These are phyloP conservation scores for Chromis chromis DNA, from an alignment of 2,797 vertebrate species.

Conservation along the genomic window DNA sequence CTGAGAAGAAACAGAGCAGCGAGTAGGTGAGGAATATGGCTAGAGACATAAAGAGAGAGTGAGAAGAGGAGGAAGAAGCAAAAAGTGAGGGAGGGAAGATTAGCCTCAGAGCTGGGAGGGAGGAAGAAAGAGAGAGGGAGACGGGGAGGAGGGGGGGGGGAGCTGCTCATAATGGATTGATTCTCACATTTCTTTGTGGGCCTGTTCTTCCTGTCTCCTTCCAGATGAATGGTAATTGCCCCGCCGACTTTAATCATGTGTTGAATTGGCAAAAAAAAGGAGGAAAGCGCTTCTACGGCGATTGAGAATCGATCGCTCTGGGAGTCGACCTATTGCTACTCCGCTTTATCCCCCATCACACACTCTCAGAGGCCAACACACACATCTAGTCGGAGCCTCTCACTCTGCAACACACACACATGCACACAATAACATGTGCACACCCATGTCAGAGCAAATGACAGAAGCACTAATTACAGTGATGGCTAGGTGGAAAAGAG, in stretches of 20 bases:
- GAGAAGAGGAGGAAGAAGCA: constrained; percentile 9
- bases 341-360: constrained; percentile 39
- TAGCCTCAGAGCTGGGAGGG: constrained; percentile 25
- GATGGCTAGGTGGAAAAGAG: constrained; percentile 67
- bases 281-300: constrained; percentile 76
- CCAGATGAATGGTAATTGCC: constrained; percentile 83
- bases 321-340: constrained; percentile 72
- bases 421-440: constrained; percentile 31
- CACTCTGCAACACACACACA: constrained; percentile 26
- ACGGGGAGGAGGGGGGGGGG: constrained; percentile 25
- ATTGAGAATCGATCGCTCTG: constrained; percentile 81
- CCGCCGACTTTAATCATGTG: constrained; percentile 83
- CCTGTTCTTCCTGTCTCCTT: constrained; percentile 76
- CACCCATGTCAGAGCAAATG: constrained; percentile 65
- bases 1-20: constrained; percentile 28
- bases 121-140: constrained; percentile 7
- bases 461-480: constrained; percentile 78
- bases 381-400: constrained; percentile 11
- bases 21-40: constrained; percentile 41
- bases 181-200: constrained; percentile 78
- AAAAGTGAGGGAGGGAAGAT: constrained; percentile 25
- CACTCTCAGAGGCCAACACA: constrained; percentile 7
- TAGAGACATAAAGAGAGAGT: constrained; percentile 34
- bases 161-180: constrained; percentile 80
- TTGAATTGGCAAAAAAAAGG: constrained; percentile 79